Evolutionary conservation across 2,113 vertebrate genomes (phyloP), one percentile per base, ranked within the genome.

Genomic region (Myotis yumanensis): DNA sequence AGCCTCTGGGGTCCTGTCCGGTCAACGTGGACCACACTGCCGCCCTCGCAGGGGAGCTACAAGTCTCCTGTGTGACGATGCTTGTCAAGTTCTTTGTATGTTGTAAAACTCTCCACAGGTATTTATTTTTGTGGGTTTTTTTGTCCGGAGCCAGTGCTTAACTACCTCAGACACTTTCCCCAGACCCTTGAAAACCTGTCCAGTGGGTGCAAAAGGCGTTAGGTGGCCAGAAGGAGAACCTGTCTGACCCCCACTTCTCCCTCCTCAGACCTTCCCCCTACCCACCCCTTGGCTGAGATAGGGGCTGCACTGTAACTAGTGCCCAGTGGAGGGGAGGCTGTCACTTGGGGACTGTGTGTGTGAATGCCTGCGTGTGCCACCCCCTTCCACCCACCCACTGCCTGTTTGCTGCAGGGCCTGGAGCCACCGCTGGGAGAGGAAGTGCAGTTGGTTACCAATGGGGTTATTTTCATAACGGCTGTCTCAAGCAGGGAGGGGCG

Each of bases 391-490:
- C 25, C 59, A 37, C 88, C 37, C 0, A 35, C 69, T 11, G 16
- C 73, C 83, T 86, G 85, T 89, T 73, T 7, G 64, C 86, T 95
- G 96, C 90, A 10, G 3, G 72, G 97, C 95, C 80, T 0, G 46
- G 95, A 97, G 94, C 43, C 0, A 15, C 94, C 64, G 23, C 95
- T 75, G 66, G 15, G 97, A 95, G 96, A 98, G 98, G 98, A 98
- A 98, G 98, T 98, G 97, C 97, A 48, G 90, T 93, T 57, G 93
- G 97, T 97, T 97, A 97, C 95, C 94, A 96, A 83, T 92, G 0
- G 69, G 92, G 96, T 98, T 98, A 96, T 98, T 98, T 98, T 97
- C 96, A 97, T 96, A 94, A 98, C 97, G 95, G 93, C 98, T 97
- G 97, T 97, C 98, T 94, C 97, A 64, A 96, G 95, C 97, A 81